A percentile compares a stretch with the other conserved stretches of the same genome.
phyloP scores from a whole-genome alignment of 2,113 vertebrate genomes.

The Capreolus pygargus region DNA sequence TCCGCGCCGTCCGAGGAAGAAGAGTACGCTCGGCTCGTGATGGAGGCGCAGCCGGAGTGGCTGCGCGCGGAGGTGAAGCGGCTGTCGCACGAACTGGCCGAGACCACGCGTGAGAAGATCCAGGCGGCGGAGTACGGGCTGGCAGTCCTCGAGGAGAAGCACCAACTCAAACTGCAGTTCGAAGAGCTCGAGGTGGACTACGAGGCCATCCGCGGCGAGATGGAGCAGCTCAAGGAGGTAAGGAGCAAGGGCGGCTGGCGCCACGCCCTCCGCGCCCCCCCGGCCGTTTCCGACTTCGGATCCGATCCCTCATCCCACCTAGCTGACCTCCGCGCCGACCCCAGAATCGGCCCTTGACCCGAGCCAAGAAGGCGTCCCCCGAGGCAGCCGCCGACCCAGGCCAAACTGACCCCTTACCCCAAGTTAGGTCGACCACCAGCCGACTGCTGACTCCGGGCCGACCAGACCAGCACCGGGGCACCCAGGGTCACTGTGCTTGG shows the following conservation, averaged over 20 bases:
- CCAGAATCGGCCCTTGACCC: neutral
- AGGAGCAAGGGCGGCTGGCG: neutral
- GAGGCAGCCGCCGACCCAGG: neutral
- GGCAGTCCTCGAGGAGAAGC: slow-evolving; percentile 97
- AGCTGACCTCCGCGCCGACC: neutral
- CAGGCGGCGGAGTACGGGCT: slow-evolving; percentile 97
- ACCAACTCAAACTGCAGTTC: slow-evolving; percentile 92
- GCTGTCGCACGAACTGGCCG: slow-evolving; percentile 91
- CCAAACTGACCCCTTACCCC: neutral
- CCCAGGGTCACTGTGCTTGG: neutral
- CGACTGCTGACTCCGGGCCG: neutral
- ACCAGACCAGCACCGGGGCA: neutral
- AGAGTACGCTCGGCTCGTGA: slow-evolving; percentile 87
- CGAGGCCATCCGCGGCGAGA: slow-evolving; percentile 90
- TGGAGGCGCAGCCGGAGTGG: slow-evolving; percentile 92
- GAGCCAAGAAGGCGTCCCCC: neutral
- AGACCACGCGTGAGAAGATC: slow-evolving; percentile 96
- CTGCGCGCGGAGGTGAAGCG: slow-evolving; percentile 91
- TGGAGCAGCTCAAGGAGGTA: slow-evolving; percentile 97
- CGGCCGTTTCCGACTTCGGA: neutral
- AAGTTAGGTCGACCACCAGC: neutral
- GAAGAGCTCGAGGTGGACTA: slow-evolving; percentile 94
- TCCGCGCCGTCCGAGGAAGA: slow-evolving; percentile 86
- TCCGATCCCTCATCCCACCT: neutral
- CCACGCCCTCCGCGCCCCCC: neutral